These are phyloP conservation scores for Platygyra sinensis DNA, from an alignment of 64 coral and sea anemone genomes.

Conservation along the genomic window DNA sequence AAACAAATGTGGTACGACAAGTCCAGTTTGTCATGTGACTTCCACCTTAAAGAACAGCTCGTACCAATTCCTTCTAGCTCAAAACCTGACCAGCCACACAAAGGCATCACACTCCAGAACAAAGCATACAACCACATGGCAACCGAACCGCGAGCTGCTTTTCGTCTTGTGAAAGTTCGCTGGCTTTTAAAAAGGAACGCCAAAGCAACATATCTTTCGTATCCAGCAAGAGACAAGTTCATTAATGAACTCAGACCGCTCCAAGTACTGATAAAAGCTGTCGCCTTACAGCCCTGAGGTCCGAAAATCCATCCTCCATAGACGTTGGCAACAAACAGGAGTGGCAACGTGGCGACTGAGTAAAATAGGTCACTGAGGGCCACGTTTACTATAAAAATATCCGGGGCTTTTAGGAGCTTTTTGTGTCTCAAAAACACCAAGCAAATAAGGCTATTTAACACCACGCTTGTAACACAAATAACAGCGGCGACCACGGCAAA, in stretches of 20 bases:
- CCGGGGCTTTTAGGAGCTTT: slow-evolving; percentile 31
- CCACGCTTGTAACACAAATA: slow-evolving; percentile 8
- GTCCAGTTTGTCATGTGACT: slow-evolving; percentile 19
- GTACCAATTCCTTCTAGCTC: slow-evolving; percentile 44
- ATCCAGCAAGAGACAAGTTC: slow-evolving; percentile 28
- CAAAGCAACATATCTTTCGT: slow-evolving; percentile 41
- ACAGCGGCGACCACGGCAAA: slow-evolving; percentile 1
- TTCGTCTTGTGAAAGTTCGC: slow-evolving; percentile 12
- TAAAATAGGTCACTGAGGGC: slow-evolving; percentile 12
- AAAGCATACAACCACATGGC: slow-evolving; percentile 45
- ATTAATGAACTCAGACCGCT: slow-evolving; percentile 40
- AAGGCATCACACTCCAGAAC: slow-evolving; percentile 33
- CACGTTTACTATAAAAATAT: slow-evolving; percentile 52
- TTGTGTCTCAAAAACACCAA: slow-evolving; percentile 45
- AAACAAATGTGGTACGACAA: slow-evolving; percentile 50
- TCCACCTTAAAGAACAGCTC: slow-evolving; percentile 61
- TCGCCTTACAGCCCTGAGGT: slow-evolving; percentile 6
- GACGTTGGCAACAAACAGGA: slow-evolving; percentile 37
- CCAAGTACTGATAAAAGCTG: slow-evolving; percentile 41
- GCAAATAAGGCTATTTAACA: slow-evolving; percentile 35
- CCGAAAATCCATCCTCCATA: slow-evolving; percentile 50
- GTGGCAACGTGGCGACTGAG: slow-evolving; percentile 13
- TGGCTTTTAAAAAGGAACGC: slow-evolving; percentile 21
- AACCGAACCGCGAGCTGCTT: not conserved
- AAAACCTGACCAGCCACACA: slow-evolving; percentile 51